Percentiles rank a stretch among this genome's conserved stretches.
These are phyloP conservation scores for Iguana delicatissima DNA, from an alignment of 2,797 vertebrate genomes.

Conservation along the genomic window DNA sequence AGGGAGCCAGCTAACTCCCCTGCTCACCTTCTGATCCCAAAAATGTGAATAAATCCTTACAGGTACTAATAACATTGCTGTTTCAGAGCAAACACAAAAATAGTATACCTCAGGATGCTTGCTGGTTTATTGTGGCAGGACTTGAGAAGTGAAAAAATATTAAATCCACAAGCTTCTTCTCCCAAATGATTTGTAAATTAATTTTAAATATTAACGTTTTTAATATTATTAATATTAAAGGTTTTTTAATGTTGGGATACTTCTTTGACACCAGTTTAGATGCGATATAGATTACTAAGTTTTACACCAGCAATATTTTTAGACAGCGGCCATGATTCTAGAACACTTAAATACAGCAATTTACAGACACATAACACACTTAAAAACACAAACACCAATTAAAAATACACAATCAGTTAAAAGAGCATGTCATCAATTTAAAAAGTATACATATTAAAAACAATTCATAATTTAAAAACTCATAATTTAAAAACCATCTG, in stretches of 20 bases:
- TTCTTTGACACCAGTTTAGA: not conserved
- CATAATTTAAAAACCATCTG: too few species aligned
- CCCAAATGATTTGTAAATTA: not conserved
- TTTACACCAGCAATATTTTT: not conserved
- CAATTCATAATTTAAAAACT: too few species aligned
- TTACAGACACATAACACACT: too few species aligned
- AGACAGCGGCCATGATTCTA: too few species aligned
- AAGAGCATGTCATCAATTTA: too few species aligned
- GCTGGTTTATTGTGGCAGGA: not conserved
- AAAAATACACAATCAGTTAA: too few species aligned
- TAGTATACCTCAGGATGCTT: not conserved
- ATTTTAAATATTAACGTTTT: not conserved
- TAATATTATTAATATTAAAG: not conserved
- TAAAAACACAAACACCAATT: too few species aligned
- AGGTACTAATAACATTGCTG: not conserved
- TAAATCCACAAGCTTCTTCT: not conserved
- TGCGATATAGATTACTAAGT: not conserved
- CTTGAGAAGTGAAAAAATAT: not conserved
- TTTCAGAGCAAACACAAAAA: not conserved
- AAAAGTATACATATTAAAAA: too few species aligned
- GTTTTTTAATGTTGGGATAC: not conserved
- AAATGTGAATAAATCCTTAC: not conserved
- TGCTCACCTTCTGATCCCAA: not conserved
- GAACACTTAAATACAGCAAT: too few species aligned
- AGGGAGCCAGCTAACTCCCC: not conserved